phyloP scores from a whole-genome alignment of 2,797 vertebrate species.

The Labroides dimidiatus region DNA sequence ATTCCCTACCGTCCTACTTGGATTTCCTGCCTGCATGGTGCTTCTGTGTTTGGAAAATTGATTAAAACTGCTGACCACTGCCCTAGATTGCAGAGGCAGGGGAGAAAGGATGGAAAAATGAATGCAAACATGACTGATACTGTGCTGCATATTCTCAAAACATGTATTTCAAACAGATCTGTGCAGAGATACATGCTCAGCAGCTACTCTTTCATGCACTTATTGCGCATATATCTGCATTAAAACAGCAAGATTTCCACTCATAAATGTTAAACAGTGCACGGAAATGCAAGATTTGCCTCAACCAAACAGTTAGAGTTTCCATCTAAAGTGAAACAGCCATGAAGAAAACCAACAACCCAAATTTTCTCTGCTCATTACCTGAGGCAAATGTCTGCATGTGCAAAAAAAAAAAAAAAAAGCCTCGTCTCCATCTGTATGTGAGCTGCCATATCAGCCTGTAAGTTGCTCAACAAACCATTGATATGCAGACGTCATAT shows the following conservation, averaged over 20 bases:
- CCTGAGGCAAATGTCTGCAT: slow-evolving; percentile 36
- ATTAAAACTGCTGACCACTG: slow-evolving; percentile 86
- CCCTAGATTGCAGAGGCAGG: slow-evolving; percentile 75
- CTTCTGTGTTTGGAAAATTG: slow-evolving; percentile 81
- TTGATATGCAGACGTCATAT: slow-evolving; percentile 58
- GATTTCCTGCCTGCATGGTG: slow-evolving; percentile 66
- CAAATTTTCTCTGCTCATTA: slow-evolving; percentile 41
- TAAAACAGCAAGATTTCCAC: slow-evolving; percentile 24
- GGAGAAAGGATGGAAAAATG: slow-evolving; percentile 70
- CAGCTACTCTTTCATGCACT: slow-evolving; percentile 13
- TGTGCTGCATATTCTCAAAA: slow-evolving; percentile 50
- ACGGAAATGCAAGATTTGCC: slow-evolving; percentile 25
- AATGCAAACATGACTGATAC: slow-evolving; percentile 55
- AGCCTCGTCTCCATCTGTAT: slow-evolving; percentile 59
- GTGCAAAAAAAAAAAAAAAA: too few relatives aligned
- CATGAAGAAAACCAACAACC: slow-evolving; percentile 13
- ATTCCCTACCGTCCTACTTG: slow-evolving; percentile 73
- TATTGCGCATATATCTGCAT: background rate
- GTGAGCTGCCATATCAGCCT: slow-evolving; percentile 40
- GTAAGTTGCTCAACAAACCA: slow-evolving; percentile 54
- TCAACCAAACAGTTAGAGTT: background rate
- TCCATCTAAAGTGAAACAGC: slow-evolving; percentile 5
- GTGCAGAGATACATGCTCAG: slow-evolving; percentile 12
- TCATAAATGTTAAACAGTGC: slow-evolving; percentile 27
- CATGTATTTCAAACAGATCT: slow-evolving; percentile 45